Percentiles rank a stretch among this genome's conserved stretches.
These are phyloP conservation scores for Cyaniris semiargus DNA, from an alignment of 2,888 invertebrate species.

Conservation along the genomic window DNA sequence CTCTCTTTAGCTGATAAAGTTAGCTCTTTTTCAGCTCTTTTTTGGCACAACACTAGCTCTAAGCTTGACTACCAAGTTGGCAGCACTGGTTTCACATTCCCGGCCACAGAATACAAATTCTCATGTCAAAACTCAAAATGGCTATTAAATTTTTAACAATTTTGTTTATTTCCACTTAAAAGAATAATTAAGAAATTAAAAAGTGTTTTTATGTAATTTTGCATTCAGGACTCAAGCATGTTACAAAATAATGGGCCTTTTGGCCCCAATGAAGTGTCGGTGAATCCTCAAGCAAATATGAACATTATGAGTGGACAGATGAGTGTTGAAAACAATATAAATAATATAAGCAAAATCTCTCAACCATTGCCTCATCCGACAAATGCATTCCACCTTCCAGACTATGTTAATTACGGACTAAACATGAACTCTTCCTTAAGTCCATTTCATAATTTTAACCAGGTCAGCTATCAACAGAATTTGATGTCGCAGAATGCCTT, in stretches of 20 bases:
- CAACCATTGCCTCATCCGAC: slow-evolving; percentile 51
- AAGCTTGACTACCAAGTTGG: too few species aligned
- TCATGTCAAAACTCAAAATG: not conserved
- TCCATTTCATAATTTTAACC: slow-evolving; percentile 54
- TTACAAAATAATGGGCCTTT: slow-evolving; percentile 68
- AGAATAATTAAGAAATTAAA: slow-evolving; percentile 36
- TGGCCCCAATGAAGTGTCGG: slow-evolving; percentile 61
- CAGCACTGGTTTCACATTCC: too few species aligned
- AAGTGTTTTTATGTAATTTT: slow-evolving; percentile 33
- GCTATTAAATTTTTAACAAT: not conserved
- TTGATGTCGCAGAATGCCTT: slow-evolving; percentile 49
- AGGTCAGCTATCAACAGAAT: slow-evolving; percentile 49
- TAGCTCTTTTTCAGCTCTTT: too few species aligned
- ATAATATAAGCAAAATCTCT: slow-evolving; percentile 57
- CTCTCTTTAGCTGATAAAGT: too few species aligned
- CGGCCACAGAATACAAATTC: too few species aligned
- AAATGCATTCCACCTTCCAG: slow-evolving; percentile 53
- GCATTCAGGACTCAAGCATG: slow-evolving; percentile 51
- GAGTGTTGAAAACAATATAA: slow-evolving; percentile 56
- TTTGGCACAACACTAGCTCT: too few species aligned
- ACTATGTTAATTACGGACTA: slow-evolving; percentile 53
- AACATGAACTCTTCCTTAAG: slow-evolving; percentile 53
- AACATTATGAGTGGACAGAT: slow-evolving; percentile 53
- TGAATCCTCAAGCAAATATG: slow-evolving; percentile 60
- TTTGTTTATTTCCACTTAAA: not conserved